phyloP scores from a whole-genome alignment of 2,888 invertebrate genomes.

The Noctua janthe region DNA sequence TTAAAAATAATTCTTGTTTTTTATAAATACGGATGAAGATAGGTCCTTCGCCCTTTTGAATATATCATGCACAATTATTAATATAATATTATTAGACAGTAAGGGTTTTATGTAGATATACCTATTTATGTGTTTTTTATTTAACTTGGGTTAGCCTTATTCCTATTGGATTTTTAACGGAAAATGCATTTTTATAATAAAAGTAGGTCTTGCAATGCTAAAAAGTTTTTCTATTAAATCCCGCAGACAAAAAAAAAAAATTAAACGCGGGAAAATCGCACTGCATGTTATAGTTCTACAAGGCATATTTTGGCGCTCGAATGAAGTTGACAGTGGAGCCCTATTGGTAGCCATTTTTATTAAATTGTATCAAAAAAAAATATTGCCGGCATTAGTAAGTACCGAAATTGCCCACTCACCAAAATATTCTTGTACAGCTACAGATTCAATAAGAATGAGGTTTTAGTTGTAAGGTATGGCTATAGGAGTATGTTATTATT shows the following conservation, averaged over 20 bases:
- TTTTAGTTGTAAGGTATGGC: constrained; percentile 16
- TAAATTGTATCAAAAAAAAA: background rate
- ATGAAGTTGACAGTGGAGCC: background rate
- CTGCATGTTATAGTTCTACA: background rate
- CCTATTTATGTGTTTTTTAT: background rate
- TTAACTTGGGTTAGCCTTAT: constrained; percentile 4
- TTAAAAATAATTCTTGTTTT: background rate
- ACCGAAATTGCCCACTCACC: background rate
- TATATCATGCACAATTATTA: constrained; percentile 53
- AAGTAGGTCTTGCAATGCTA: background rate
- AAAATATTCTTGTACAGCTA: background rate
- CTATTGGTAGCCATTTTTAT: background rate
- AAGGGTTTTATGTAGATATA: constrained; percentile 47
- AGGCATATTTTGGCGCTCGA: background rate
- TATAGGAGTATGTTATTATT: constrained; percentile 18
- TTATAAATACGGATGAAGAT: background rate
- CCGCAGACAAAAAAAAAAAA: no score
- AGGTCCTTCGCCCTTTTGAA: constrained; percentile 1
- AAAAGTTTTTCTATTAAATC: background rate
- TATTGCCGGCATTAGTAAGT: background rate
- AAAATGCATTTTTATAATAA: background rate
- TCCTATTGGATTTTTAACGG: constrained; percentile 14
- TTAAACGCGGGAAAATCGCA: background rate
- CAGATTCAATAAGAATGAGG: constrained; percentile 28
- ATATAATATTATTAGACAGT: constrained; percentile 42